Base-by-base conservation (phyloP, 1,140 invertebrate species). In the Steinernema khuongi region DNA sequence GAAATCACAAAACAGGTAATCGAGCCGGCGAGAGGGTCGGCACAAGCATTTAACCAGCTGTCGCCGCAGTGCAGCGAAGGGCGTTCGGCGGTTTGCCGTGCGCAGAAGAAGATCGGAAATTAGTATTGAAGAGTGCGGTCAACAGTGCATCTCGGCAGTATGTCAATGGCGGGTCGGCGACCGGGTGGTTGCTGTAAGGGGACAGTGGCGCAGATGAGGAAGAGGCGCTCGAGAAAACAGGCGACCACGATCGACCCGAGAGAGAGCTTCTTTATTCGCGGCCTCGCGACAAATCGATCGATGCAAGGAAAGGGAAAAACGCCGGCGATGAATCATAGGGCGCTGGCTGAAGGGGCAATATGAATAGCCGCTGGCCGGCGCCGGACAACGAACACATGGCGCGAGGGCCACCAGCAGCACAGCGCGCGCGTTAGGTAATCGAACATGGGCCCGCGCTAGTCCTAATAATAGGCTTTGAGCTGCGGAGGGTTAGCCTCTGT, bases 271-370 rank as follows among this genome's bases (percentile, higher is more conserved):
- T 41, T 41, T 7, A 7, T 7, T 41, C 36, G 36, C 36, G n/a
- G n/a, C 50, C 50, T 60, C 50, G 50, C 50, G 50, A 60, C 50
- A 60, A 60, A 60, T 60, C 50, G 50, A 60, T 60, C 22, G 50
- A 26, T 60, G 50, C 14, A 60, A 60, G 50, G 50, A 60, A 60
- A 60, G 50, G 50, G 50, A 60, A 60, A 60, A 60, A 60, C 14
- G 50, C 26, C 26, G 50, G 19, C 50, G 22, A 60, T 60, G 50
- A 60, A 60, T 60, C 50, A 60, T 60, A 60, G 50, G 19, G 50
- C 50, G 50, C 50, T 60, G 50, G 50, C 50, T 11, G 50, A 60
- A 60, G 50, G 22, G 22, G 26, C 14, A 11, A 60, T 60, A 60
- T 60, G 50, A 60, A 60, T 60, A 22, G 50, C 50, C 50, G 26